These are phyloP conservation scores for Alentia gelatinosa DNA, from an alignment of 2,888 invertebrate species.

Conservation along the genomic window DNA sequence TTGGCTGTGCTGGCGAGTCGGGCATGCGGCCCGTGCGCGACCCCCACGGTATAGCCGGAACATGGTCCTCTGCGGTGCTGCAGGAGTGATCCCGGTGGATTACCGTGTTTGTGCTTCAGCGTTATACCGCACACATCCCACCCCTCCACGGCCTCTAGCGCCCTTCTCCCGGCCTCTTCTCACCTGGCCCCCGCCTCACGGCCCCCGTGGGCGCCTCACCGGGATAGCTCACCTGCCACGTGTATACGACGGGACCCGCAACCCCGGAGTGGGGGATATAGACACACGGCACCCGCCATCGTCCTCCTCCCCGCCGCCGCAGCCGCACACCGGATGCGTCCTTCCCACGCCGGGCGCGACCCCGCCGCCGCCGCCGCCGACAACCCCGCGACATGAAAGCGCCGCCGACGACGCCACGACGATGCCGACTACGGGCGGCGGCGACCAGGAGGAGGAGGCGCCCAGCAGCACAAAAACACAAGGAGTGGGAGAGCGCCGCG, in stretches of 20 bases:
- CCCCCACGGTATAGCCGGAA: too few species aligned
- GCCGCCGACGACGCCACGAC: neutral
- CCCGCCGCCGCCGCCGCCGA: neutral
- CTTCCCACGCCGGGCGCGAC: slow-evolving; percentile 10
- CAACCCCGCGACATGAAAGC: neutral
- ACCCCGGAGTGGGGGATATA: neutral
- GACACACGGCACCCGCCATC: neutral
- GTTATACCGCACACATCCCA: too few species aligned
- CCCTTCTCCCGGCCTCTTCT: neutral
- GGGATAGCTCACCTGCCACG: too few species aligned
- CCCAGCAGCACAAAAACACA: neutral
- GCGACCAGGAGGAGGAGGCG: too few species aligned
- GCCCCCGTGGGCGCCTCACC: neutral
- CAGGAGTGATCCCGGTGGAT: too few species aligned
- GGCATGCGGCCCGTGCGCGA: too few species aligned
- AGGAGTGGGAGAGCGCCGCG: neutral
- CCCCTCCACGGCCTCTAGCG: neutral
- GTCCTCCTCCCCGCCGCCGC: neutral
- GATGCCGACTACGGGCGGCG: too few species aligned
- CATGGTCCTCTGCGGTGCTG: too few species aligned
- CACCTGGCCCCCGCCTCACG: neutral
- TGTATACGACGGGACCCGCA: too few species aligned
- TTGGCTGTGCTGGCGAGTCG: too few species aligned
- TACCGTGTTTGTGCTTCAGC: too few species aligned
- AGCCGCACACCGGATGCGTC: neutral